Evolutionary conservation across 2,888 invertebrate species (phyloP), one percentile per base, ranked within the genome.

Genomic region (Drosophila meridiana): DNA sequence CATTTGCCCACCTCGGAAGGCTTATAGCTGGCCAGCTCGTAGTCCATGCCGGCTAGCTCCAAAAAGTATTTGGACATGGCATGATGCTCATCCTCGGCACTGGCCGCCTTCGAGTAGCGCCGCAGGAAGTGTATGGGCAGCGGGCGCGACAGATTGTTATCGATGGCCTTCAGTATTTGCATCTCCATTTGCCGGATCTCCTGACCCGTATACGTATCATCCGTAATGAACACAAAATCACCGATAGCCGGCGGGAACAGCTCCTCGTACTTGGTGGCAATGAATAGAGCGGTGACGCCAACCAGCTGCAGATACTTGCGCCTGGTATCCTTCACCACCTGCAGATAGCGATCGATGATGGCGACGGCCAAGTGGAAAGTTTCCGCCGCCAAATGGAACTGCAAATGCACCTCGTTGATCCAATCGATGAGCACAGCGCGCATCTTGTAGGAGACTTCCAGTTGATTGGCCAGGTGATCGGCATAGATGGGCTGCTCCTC

Each of bases 181-280:
- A 95, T 93, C 93, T 99, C 99, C 95, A 98, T 98, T 74, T 94
- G 94, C 53, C 97, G 94, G 45, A 99, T 95, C 84, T 99, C 97
- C 3, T 94, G 91, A 86, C 96, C 96, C 4, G 95, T 95, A 92
- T 97, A 99, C 0, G 98, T 96, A 91, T 97, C 95, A 93, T 98
- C 98, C 11, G 98, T 97, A 63, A 99, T 96, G 92, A 96, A 98
- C 14, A 97, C 96, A 93, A 98, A 98, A 93, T 99, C 99, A 7
- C 93, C 94, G 30, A 98, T 95, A 52, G 97, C 97, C 0, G 99
- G 98, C 2, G 97, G 95, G 89, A 96, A 98, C 89, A 98, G 96
- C 94, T 99, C 99, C 93, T 99, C 99, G 90, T 98, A 99, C 93
- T 99, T 99, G 90, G 96, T 95, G 0, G 99, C 98, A 62, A 99